A percentile compares a stretch with the other conserved stretches of the same genome.
phyloP scores from a whole-genome alignment of 1,140 invertebrate genomes.

The Sipha flava region DNA sequence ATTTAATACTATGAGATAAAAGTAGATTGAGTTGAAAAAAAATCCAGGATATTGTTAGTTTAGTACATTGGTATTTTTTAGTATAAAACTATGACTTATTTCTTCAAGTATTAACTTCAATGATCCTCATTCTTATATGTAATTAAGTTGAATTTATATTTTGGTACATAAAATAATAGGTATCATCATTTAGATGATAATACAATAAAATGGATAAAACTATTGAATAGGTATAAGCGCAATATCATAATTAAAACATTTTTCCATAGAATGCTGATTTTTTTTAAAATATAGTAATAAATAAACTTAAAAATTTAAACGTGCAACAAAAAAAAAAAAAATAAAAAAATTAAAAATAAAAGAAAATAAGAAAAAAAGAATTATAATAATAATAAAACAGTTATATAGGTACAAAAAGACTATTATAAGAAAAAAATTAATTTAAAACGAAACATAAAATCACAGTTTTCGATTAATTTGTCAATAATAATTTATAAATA shows the following conservation, averaged over 20 bases:
- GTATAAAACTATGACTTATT: slow-evolving; percentile 9
- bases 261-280: neutral
- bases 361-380: slow-evolving; percentile 6
- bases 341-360: slow-evolving; percentile 24
- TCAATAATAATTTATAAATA: slow-evolving; percentile 25
- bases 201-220: neutral
- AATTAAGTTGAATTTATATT: neutral
- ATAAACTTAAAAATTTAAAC: slow-evolving; percentile 29
- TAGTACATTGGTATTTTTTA: neutral
- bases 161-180: neutral
- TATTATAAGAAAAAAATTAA: neutral
- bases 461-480: slow-evolving; percentile 27
- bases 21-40: neutral
- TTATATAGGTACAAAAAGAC: slow-evolving; percentile 12
- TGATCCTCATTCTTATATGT: neutral
- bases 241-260: slow-evolving; percentile 1
- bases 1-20: neutral
- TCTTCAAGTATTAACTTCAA: neutral
- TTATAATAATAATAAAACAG: slow-evolving; percentile 7
- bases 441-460: slow-evolving; percentile 27
- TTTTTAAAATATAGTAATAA: slow-evolving; percentile 8
- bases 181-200: neutral
- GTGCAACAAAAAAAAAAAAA: slow-evolving; percentile 18
- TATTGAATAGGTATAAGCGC: neutral
- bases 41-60: neutral